phyloP scores from a whole-genome alignment of 2,113 vertebrate species.

The Equus quagga region DNA sequence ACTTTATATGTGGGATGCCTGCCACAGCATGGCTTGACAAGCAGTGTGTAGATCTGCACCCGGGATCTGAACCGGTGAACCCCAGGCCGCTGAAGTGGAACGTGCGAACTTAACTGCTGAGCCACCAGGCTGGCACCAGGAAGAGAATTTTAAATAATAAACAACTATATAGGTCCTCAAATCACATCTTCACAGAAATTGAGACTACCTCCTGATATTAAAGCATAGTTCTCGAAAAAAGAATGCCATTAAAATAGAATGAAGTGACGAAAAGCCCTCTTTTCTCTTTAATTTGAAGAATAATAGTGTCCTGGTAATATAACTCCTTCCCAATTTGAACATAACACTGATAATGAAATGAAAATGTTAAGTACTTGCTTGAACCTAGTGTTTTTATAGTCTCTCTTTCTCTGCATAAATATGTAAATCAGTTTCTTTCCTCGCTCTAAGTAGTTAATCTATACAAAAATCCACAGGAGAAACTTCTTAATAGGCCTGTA shows the following conservation, averaged over 20 bases:
- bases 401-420: background rate
- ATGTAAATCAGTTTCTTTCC: background rate
- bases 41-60: too few relatives aligned
- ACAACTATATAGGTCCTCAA: background rate
- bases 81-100: too few relatives aligned
- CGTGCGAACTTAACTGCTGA: too few relatives aligned
- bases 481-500: background rate
- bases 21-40: too few relatives aligned
- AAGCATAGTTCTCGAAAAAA: background rate
- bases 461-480: background rate
- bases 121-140: background rate
- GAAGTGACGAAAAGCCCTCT: background rate
- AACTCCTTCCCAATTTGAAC: background rate
- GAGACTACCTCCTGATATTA: background rate
- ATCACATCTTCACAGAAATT: background rate
- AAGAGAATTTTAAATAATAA: conserved; percentile 46
- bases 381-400: background rate
- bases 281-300: conserved; percentile 40
- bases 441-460: background rate
- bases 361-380: background rate
- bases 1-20: too few relatives aligned
- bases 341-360: background rate
- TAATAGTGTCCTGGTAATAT: background rate
- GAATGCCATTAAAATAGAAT: background rate
- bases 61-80: too few relatives aligned